These are phyloP conservation scores for Ophion slaviceki DNA, from an alignment of 2,888 invertebrate species.

Conservation along the genomic window DNA sequence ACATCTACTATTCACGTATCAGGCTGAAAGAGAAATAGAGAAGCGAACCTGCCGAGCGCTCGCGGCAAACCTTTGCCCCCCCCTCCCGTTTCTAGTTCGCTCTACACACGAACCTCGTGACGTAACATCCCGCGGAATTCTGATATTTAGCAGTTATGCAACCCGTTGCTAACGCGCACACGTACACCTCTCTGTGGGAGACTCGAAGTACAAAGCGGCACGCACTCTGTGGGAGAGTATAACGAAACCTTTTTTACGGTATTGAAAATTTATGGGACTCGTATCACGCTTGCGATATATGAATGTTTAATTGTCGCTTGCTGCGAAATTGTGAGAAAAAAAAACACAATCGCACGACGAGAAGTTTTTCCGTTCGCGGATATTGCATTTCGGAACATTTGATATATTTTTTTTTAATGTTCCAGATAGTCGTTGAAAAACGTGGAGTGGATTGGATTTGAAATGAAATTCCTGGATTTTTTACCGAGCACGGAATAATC, in stretches of 20 bases:
- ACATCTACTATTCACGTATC: conserved; percentile 17
- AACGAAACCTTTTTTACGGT: not conserved
- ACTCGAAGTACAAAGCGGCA: not conserved
- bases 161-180: conserved; percentile 2
- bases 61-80: conserved; percentile 4
- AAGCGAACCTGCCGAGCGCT: conserved; percentile 5
- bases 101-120: conserved; percentile 29
- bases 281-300: not conserved
- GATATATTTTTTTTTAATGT: not conserved
- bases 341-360: not conserved
- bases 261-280: not conserved
- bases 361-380: not conserved
- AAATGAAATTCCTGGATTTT: not conserved
- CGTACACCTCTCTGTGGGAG: not conserved
- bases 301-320: not conserved
- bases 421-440: not conserved
- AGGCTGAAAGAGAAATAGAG: conserved; percentile 29
- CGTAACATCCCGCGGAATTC: conserved; percentile 33
- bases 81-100: not conserved
- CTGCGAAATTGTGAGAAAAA: not conserved
- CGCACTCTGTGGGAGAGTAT: not conserved
- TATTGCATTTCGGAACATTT: not conserved
- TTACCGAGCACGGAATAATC: not conserved
- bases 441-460: not conserved
- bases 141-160: conserved; percentile 44